Evolutionary conservation across 2,888 invertebrate species (phyloP), one percentile per base, ranked within the genome.

Genomic region (Acanthosoma haemorrhoidale): DNA sequence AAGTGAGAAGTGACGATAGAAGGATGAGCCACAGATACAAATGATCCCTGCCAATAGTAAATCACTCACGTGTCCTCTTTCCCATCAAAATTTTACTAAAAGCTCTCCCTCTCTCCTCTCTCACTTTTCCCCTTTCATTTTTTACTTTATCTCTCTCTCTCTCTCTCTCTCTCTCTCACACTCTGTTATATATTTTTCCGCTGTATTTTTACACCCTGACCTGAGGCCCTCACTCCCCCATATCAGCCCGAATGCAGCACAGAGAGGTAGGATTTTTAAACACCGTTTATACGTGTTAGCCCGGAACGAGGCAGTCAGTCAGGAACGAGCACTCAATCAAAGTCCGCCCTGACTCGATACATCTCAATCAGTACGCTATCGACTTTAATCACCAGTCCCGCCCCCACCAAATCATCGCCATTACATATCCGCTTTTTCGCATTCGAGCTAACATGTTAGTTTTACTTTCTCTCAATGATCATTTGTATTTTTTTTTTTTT

Each of bases 381-480:
- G 51, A 51, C 25, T 51, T 51, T 68, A 68, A 68, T 58, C 68
- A 38, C 34, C 34, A 38, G 57, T 36, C 29, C 68, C 32, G 16
- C 67, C 51, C 67, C 43, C 41, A 29, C 64, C 66, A 51, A 43
- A 66, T 66, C 66, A 31, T 51, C 51, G 51, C 66, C 66, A 51
- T 32, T 31, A 34, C n/a, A n/a, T 43, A 31, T 21, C 66, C 43
- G 18, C 64, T 51, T 6, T 51, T 51, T 51, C 51, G 25, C 16
- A 51, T 51, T 51, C 51, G 6, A 2, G 25, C n/a, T 25, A 25
- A 51, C 51, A 11, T 21, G 21, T 51, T 25, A 3, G 2, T n/a
- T n/a, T n/a, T n/a, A n/a, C n/a, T n/a, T n/a, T n/a, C n/a, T n/a
- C n/a, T n/a, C n/a, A n/a, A n/a, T n/a, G n/a, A n/a, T n/a, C n/a